Conservation (phyloP, 2,888 invertebrate genomes). For the Hyles lineata region DNA sequence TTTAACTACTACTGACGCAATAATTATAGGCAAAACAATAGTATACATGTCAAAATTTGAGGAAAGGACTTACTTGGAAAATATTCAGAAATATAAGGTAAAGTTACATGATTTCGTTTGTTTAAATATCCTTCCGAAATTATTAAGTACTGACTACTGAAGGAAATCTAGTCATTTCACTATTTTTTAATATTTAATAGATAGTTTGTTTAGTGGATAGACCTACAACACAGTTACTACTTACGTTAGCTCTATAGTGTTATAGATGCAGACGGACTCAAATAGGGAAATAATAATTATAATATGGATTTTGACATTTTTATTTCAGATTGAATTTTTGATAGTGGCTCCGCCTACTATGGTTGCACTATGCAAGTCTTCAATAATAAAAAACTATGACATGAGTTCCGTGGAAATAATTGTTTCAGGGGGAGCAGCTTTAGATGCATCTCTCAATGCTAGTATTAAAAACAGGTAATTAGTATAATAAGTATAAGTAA, state of each 20-base stretch:
- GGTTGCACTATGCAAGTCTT: conserved; percentile 38
- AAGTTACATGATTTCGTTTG: neutral
- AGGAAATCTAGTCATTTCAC: too few relatives aligned
- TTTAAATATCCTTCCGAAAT: too few relatives aligned
- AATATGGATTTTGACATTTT: neutral
- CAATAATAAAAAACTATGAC: conserved; percentile 36
- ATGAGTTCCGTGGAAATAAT: conserved; percentile 40
- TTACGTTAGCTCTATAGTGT: too few relatives aligned
- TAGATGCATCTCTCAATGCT: conserved; percentile 34
- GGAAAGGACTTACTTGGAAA: conserved; percentile 41
- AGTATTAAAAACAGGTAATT: conserved; percentile 36
- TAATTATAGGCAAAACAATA: conserved; percentile 33
- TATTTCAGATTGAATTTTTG: conserved; percentile 37
- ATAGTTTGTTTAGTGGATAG: too few relatives aligned
- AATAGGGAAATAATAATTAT: neutral
- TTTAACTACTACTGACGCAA: conserved; percentile 26
- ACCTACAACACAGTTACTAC: too few relatives aligned
- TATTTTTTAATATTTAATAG: too few relatives aligned
- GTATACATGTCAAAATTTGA: conserved; percentile 45
- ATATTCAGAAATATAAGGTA: conserved; percentile 45
- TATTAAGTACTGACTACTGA: too few relatives aligned
- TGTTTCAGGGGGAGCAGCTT: conserved; percentile 37
- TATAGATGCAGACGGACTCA: too few relatives aligned
- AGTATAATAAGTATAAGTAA: neutral
- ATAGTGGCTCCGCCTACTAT: conserved; percentile 39